Conservation (phyloP, 64 coral and sea anemone genomes). For the Dendrophyllia cribrosa region DNA sequence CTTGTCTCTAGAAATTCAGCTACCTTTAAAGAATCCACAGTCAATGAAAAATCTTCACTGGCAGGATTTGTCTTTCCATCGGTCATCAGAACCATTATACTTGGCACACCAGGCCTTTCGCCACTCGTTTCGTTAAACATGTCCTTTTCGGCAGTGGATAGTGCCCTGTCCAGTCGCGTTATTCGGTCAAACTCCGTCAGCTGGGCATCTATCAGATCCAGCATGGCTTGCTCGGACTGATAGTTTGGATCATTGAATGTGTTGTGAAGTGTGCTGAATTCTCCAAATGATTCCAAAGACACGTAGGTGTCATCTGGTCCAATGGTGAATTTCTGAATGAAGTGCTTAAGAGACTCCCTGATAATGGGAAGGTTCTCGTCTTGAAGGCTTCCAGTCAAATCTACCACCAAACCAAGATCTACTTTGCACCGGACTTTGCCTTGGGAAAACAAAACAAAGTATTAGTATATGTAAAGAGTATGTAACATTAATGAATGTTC, state of each 20-base stretch:
- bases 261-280: not conserved
- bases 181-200: not conserved
- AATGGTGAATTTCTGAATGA: not conserved
- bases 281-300: not conserved
- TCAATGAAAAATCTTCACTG: not conserved
- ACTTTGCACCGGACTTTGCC: not conserved
- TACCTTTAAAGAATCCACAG: not conserved
- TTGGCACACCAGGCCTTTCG: not conserved
- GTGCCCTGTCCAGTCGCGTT: not conserved
- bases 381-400: not conserved
- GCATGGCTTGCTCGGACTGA: not conserved
- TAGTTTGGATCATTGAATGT: not conserved
- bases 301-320: not conserved
- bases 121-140: not conserved
- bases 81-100: not conserved
- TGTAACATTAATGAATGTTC: too few relatives aligned
- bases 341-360: not conserved
- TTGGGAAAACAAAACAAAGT: too few relatives aligned
- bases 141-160: not conserved
- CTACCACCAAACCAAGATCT: slow-evolving; percentile 1
- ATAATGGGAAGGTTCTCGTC: not conserved
- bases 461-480: too few relatives aligned
- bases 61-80: not conserved
- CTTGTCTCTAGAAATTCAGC: too few relatives aligned
- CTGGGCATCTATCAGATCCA: not conserved